phyloP scores from a whole-genome alignment of 2,113 vertebrate species.

The Falco punctatus region DNA sequence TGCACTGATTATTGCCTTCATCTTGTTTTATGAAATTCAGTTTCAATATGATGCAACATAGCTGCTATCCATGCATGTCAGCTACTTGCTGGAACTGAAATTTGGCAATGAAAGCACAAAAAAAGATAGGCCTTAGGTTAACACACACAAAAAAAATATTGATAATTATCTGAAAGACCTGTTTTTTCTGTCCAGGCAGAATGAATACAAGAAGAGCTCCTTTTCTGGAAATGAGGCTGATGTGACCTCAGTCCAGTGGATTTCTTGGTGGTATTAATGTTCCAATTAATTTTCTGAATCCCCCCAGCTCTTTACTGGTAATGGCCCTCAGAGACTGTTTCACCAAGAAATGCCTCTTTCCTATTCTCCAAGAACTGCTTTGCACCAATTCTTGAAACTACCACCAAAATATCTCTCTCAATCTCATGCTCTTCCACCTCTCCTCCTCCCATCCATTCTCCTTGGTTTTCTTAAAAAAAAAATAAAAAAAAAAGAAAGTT shows the following conservation, averaged over 20 bases:
- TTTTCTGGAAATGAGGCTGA: neutral
- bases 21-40: slow-evolving; percentile 25
- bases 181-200: neutral
- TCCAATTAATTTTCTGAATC: neutral
- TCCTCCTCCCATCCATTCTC: neutral
- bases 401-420: neutral
- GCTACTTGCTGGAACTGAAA: neutral
- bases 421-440: neutral
- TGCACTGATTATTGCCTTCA: slow-evolving; percentile 9
- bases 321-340: neutral
- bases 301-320: neutral
- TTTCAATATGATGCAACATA: neutral
- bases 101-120: slow-evolving; percentile 1
- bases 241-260: neutral
- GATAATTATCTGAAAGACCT: neutral
- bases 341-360: neutral
- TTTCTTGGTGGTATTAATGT: neutral
- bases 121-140: neutral
- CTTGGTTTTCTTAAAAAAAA: neutral
- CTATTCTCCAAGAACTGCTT: neutral
- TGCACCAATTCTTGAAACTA: neutral
- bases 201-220: neutral
- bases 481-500: neutral
- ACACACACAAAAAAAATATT: neutral
- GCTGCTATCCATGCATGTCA: neutral